A percentile compares a stretch with the other conserved stretches of the same genome.
Evolutionary conservation across 2,888 invertebrate genomes (phyloP).

Genomic region (Ophonus ardosiacus): DNA sequence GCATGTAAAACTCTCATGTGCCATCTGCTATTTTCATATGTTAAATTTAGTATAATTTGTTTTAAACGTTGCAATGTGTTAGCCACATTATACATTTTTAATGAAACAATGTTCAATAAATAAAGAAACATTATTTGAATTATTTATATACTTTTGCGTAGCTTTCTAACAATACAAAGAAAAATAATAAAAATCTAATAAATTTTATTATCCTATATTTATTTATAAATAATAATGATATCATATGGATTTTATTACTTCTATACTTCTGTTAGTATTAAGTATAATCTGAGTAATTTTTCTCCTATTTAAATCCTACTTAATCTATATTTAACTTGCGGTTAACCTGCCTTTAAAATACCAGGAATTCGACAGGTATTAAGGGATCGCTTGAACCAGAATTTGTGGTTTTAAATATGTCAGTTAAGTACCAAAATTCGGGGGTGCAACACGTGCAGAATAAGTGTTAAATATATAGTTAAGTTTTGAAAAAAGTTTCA

Average conservation of each 20-base stretch:
- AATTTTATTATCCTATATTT: background rate
- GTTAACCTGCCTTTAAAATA: background rate
- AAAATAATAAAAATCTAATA: constrained; percentile 11
- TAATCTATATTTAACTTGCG: too few relatives aligned
- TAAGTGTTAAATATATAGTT: background rate
- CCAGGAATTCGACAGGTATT: background rate
- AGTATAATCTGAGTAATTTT: too few relatives aligned
- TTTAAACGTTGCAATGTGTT: too few relatives aligned
- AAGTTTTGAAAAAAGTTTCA: background rate
- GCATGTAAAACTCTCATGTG: too few relatives aligned
- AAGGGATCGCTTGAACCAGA: background rate
- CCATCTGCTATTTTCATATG: too few relatives aligned
- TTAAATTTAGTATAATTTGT: too few relatives aligned
- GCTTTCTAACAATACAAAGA: constrained; percentile 12
- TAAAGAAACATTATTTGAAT: background rate
- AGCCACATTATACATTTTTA: too few relatives aligned
- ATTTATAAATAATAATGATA: background rate
- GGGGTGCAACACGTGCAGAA: background rate
- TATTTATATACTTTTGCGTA: background rate
- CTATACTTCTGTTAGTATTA: too few relatives aligned
- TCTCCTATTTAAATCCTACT: too few relatives aligned
- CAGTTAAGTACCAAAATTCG: background rate
- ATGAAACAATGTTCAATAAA: too few relatives aligned
- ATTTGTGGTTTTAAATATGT: background rate
- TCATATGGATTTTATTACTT: background rate